Base-by-base conservation (phyloP, 2,888 invertebrate species). In the Mechanitis mazaeus region DNA sequence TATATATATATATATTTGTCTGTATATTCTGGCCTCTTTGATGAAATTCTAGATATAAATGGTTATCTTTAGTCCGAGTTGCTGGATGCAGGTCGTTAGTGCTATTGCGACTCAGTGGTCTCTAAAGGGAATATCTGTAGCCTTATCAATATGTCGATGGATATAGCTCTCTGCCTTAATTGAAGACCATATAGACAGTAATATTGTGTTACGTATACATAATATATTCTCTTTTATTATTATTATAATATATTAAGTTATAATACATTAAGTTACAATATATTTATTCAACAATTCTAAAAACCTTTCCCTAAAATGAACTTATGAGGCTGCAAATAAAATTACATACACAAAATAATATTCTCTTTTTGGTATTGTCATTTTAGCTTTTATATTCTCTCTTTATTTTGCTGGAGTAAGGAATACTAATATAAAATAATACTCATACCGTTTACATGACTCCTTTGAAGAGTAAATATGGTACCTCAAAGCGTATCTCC, bases 21-120 rank as follows among this genome's bases (percentile, higher is more conserved):
- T 42, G 42, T 42, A 42, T 5, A 9, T 42, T 42, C 1, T 3
- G 9, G 42, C 42, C 42, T 42, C 9, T 42, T 31, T 61, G 9
- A 50, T 50, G 28, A 6, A 4, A 50, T 50, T 50, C 50, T 3
- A 56, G 58, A 61, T 58, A 59, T 61, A 55, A 58, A 53, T 50
- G 38, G 57, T 67, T 64, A 63, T 69, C 63, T 58, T 67, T 59
- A 65, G 55, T 60, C 57, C 62, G 60, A 61, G 63, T 66, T 70
- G 68, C 67, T 70, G 68, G 83, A 81, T 82, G 75, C 77, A 74
- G 79, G 80, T 84, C 82, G 83, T 85, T 84, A 85, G 74, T 73
- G 69, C 68, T 74, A 83, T 81, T 80, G 82, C 80, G 74, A 74
- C 76, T 75, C 74, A 66, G 73, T 71, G 71, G 66, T 75, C 79